These are phyloP conservation scores for Parazoanthus swiftii DNA, from an alignment of 92 coral and sea anemone genomes.

Conservation along the genomic window DNA sequence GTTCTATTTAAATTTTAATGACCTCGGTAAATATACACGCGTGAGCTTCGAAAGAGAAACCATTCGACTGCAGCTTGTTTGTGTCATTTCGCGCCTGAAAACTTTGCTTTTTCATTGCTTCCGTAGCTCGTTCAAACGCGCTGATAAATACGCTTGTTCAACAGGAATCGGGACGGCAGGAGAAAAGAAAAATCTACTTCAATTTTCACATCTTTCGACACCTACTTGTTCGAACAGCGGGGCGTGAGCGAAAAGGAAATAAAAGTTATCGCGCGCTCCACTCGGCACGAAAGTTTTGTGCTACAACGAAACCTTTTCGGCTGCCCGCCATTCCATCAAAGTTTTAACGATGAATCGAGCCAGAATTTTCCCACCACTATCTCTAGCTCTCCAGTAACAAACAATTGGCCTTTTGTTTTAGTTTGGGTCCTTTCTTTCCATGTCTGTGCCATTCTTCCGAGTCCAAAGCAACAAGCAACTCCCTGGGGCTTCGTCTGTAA, in stretches of 20 bases:
- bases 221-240: constrained; percentile 34
- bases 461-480: background rate
- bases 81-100: background rate
- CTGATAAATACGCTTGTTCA: background rate
- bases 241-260: constrained; percentile 21
- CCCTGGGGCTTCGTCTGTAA: constrained; percentile 37
- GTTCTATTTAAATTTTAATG: constrained; percentile 89
- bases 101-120: background rate
- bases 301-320: background rate
- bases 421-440: background rate
- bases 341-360: background rate
- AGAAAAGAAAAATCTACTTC: background rate
- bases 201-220: constrained; percentile 36
- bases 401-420: constrained; percentile 30
- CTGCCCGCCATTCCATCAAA: background rate
- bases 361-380: constrained; percentile 26
- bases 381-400: constrained; percentile 3
- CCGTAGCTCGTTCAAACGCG: background rate
- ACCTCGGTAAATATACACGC: constrained; percentile 72
- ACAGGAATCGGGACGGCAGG: background rate
- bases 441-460: constrained; percentile 21
- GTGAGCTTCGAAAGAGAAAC: constrained; percentile 32
- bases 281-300: background rate
- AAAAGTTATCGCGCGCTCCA: background rate
- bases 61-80: constrained; percentile 21